Percentiles rank a stretch among this genome's conserved stretches.
Evolutionary conservation across 2,797 vertebrate species (phyloP).

Genomic region (Myotis vivesi): DNA sequence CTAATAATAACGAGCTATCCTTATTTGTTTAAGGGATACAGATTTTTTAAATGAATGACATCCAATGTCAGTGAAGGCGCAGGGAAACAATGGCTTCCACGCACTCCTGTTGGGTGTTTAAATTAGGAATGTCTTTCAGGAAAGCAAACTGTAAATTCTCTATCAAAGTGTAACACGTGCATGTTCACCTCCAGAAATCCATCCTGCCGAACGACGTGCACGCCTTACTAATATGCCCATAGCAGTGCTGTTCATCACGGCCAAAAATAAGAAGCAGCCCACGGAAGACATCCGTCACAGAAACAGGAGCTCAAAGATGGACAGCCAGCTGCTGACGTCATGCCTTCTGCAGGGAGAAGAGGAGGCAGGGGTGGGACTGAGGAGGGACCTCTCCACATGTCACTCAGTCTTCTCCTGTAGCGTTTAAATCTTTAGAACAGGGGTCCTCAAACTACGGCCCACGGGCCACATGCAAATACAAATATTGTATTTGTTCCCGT

Average conservation of each 20-base stretch:
- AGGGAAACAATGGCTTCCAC: not conserved
- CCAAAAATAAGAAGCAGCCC: not conserved
- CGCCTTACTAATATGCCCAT: not conserved
- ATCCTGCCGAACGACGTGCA: not conserved
- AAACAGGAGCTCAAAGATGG: not conserved
- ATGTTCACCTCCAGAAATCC: not conserved
- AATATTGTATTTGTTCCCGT: no score
- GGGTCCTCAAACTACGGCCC: no score
- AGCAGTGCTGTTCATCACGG: not conserved
- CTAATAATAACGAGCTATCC: not conserved
- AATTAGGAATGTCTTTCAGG: not conserved
- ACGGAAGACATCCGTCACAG: not conserved
- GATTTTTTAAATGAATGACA: not conserved
- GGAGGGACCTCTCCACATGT: not conserved
- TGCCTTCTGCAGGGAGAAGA: not conserved
- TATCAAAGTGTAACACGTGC: not conserved
- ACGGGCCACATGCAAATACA: no score
- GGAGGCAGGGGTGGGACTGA: accelerated
- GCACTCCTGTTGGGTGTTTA: not conserved
- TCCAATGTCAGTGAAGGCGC: not conserved
- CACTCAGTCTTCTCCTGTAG: not conserved
- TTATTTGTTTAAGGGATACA: not conserved
- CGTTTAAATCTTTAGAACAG: not conserved
- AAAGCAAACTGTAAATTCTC: not conserved
- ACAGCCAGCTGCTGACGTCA: not conserved